Conservation (phyloP, 2,888 invertebrate species). For the Lepidonotus clava region DNA sequence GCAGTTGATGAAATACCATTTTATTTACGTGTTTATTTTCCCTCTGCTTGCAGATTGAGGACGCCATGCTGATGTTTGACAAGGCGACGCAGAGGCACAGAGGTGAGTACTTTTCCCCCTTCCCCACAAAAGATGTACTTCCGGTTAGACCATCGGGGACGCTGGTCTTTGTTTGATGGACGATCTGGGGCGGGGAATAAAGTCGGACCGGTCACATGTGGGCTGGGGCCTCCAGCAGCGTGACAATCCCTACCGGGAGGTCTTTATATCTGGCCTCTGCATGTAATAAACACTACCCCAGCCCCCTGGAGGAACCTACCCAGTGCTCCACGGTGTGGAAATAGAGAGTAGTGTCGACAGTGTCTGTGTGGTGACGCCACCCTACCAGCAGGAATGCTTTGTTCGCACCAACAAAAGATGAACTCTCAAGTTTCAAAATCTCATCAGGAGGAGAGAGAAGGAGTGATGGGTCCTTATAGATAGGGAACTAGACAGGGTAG, state of each 20-base stretch:
- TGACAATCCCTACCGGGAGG: too few relatives aligned
- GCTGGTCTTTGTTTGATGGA: too few relatives aligned
- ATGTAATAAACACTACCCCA: background rate
- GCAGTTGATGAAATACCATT: background rate
- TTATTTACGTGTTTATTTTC: background rate
- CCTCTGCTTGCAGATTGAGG: slow-evolving; percentile 77
- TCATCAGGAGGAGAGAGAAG: background rate
- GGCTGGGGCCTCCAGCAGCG: too few relatives aligned
- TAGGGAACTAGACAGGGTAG: too few relatives aligned
- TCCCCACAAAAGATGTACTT: too few relatives aligned
- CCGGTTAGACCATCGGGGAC: too few relatives aligned
- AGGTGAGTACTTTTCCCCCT: slow-evolving; percentile 82
- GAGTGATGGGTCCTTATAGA: too few relatives aligned
- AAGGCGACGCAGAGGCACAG: slow-evolving; percentile 99
- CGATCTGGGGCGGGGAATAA: too few relatives aligned
- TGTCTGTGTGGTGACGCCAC: slow-evolving; percentile 1
- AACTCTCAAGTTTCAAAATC: slow-evolving; percentile 7
- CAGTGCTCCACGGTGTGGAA: background rate
- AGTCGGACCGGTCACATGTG: too few relatives aligned
- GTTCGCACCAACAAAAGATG: background rate
- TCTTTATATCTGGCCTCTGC: too few relatives aligned
- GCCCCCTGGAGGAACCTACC: background rate
- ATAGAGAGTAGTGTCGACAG: background rate
- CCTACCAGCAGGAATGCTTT: background rate
- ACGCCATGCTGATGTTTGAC: slow-evolving; percentile 99